These are phyloP conservation scores for Amblyornis subalaris DNA, from an alignment of 2,113 vertebrate genomes.

Conservation along the genomic window DNA sequence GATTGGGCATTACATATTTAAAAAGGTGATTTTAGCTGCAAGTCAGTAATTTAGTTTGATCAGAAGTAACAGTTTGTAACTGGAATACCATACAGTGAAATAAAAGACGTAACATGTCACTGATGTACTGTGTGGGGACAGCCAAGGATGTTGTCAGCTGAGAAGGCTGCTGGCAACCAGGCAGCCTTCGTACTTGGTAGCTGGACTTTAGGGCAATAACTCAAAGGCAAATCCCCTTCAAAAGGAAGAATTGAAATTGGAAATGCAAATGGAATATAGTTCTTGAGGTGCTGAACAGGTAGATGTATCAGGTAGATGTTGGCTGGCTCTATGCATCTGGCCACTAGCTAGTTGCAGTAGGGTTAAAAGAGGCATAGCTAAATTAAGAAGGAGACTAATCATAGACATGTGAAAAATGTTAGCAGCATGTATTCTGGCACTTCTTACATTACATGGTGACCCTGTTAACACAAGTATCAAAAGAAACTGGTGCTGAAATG, in stretches of 20 bases:
- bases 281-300: not conserved
- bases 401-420: conserved; percentile 18
- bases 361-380: conserved; percentile 24
- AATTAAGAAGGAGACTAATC: conserved; percentile 27
- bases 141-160: not conserved
- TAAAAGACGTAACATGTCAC: not conserved
- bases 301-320: not conserved
- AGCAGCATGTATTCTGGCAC: conserved; percentile 12
- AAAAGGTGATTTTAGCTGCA: not conserved
- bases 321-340: not conserved
- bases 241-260: not conserved
- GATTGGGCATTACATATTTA: not conserved
- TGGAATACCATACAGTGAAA: not conserved
- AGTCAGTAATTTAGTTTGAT: not conserved
- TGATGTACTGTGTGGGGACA: not conserved
- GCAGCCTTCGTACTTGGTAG: not conserved
- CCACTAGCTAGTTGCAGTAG: not conserved
- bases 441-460: conserved; percentile 8
- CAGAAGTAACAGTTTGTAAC: not conserved
- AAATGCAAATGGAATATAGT: not conserved
- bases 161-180: not conserved
- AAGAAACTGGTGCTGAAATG: not conserved
- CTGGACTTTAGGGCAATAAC: not conserved
- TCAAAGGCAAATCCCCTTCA: not conserved
- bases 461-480: not conserved